phyloP scores from a whole-genome alignment of 2,888 invertebrate genomes.

The Willowsia nigromaculata region DNA sequence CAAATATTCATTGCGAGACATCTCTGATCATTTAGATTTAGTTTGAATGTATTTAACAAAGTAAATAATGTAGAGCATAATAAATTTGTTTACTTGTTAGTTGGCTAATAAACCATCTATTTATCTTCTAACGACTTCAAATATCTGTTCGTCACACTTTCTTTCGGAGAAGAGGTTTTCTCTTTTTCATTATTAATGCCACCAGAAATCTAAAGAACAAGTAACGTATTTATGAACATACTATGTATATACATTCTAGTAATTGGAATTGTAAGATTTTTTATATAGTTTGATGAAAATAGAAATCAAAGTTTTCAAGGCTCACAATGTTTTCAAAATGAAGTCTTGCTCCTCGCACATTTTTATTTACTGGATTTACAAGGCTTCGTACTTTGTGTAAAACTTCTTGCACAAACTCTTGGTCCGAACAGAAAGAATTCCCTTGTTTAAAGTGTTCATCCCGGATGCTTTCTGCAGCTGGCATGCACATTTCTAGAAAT shows the following conservation, averaged over 20 bases:
- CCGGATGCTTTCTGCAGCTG: constrained; percentile 27
- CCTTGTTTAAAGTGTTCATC: constrained; percentile 1
- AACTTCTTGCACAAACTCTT: constrained; percentile 17
- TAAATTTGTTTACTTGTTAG: too few relatives aligned
- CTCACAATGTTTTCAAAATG: constrained; percentile 37
- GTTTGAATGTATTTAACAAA: too few relatives aligned
- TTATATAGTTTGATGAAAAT: background rate
- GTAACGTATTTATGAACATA: background rate
- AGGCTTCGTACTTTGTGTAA: background rate
- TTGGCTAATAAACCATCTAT: too few relatives aligned
- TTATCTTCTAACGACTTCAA: background rate
- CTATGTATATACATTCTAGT: background rate
- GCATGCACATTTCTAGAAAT: constrained; percentile 42
- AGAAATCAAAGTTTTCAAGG: background rate
- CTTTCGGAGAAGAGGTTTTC: background rate
- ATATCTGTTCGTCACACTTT: background rate
- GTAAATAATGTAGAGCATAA: too few relatives aligned
- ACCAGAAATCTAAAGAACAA: background rate
- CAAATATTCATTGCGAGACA: background rate
- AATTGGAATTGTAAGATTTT: too few relatives aligned
- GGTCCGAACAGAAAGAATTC: background rate
- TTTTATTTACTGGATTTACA: background rate
- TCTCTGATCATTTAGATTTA: too few relatives aligned
- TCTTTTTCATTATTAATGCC: background rate
- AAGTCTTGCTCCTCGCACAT: background rate